Evolutionary conservation across 2,113 vertebrate genomes (phyloP).

Genomic region (Aramus guarauna): DNA sequence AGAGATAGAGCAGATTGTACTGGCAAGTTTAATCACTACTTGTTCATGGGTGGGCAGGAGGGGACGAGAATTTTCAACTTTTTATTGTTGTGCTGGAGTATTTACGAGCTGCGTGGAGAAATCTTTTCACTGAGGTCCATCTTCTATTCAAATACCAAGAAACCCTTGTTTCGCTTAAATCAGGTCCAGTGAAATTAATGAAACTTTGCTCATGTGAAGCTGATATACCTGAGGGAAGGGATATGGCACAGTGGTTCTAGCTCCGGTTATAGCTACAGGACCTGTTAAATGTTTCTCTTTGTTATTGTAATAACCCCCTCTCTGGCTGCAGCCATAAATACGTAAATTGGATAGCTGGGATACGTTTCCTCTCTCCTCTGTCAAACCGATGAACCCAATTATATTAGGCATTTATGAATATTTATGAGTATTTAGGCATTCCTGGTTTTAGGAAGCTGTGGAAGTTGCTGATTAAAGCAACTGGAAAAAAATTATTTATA

Average conservation of each 20-base stretch:
- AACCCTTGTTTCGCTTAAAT: neutral
- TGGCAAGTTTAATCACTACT: neutral
- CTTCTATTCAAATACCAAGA: neutral
- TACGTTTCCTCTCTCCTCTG: neutral
- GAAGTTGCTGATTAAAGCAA: neutral
- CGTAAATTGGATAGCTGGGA: neutral
- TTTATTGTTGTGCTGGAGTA: neutral
- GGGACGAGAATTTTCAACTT: neutral
- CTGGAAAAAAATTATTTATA: neutral
- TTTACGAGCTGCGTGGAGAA: neutral
- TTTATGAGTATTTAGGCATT: neutral
- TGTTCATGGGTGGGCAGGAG: neutral
- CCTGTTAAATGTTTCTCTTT: neutral
- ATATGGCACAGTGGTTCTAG: neutral
- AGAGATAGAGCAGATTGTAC: accelerated
- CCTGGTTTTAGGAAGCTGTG: neutral
- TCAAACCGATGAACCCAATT: neutral
- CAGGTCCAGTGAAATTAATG: neutral
- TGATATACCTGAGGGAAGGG: neutral
- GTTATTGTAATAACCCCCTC: neutral
- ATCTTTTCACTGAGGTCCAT: accelerated
- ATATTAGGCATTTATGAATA: neutral
- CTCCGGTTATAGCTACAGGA: neutral
- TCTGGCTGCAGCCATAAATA: neutral
- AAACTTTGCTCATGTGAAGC: neutral